These are phyloP conservation scores for Lamprotornis superbus DNA, from an alignment of 2,113 vertebrate genomes.

Conservation along the genomic window DNA sequence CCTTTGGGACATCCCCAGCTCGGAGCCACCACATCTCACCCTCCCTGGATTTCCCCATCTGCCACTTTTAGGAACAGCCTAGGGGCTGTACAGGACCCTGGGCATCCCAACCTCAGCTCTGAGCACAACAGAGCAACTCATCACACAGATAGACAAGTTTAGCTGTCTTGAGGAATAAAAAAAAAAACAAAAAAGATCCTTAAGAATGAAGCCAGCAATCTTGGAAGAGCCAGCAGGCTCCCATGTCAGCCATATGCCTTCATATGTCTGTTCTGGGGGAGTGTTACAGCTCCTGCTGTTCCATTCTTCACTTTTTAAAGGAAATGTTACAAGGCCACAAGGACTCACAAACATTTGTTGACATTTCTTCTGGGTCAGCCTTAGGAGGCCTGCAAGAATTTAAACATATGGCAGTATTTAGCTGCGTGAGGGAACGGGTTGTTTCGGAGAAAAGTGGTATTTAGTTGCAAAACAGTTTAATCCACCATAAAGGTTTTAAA, in stretches of 20 bases:
- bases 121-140: background rate
- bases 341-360: slow-evolving; percentile 66
- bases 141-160: background rate
- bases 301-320: slow-evolving; percentile 41
- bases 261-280: slow-evolving; percentile 59
- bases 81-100: accelerated
- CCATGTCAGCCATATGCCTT: slow-evolving; percentile 64
- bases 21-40: background rate
- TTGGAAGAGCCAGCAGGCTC: slow-evolving; percentile 56
- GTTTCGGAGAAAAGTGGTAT: background rate
- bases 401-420: slow-evolving; percentile 63
- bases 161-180: background rate
- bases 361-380: slow-evolving; percentile 66
- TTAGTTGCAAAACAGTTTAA: slow-evolving; percentile 44
- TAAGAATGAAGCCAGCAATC: slow-evolving; percentile 28
- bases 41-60: no score
- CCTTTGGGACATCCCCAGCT: background rate
- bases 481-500: background rate
- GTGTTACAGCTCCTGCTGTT: slow-evolving; percentile 59
- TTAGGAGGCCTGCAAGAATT: slow-evolving; percentile 55
- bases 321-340: slow-evolving; percentile 56
- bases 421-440: slow-evolving; percentile 11
- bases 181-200: background rate
- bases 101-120: background rate
- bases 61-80: background rate